Evolutionary conservation across 1,140 invertebrate species (phyloP).

Genomic region (Harlomillsia oculata): DNA sequence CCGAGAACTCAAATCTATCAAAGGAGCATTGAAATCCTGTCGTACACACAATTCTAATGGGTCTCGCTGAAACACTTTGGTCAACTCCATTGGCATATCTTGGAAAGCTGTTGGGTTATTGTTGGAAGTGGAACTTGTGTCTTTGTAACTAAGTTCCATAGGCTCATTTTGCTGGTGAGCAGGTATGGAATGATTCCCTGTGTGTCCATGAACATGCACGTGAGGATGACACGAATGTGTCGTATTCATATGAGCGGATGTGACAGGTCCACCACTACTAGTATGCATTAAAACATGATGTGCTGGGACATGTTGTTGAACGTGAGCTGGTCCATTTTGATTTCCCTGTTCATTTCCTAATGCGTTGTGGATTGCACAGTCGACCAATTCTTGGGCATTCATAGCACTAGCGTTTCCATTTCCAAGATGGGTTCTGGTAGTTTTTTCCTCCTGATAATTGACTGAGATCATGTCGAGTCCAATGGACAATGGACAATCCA

Average conservation of each 20-base stretch:
- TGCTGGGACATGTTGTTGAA: neutral
- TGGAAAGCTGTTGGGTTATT: conserved; percentile 15
- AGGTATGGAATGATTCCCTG: conserved; percentile 1
- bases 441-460: conserved; percentile 9
- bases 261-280: neutral
- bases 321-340: neutral
- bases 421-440: conserved; percentile 11
- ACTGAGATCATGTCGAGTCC: neutral
- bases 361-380: conserved; percentile 29
- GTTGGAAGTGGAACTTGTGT: conserved; percentile 8
- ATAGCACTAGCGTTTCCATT: neutral
- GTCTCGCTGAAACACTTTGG: conserved; percentile 33
- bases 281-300: too few species aligned
- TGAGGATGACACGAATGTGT: neutral
- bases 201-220: too few species aligned
- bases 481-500: neutral
- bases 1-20: conserved; percentile 32
- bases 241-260: neutral
- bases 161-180: conserved; percentile 26
- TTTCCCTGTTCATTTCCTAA: conserved; percentile 1
- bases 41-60: conserved; percentile 32
- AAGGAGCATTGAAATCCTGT: conserved; percentile 25
- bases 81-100: conserved; percentile 34
- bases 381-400: conserved; percentile 22
- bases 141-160: conserved; percentile 34